Percentiles rank a stretch among this genome's conserved stretches.
Evolutionary conservation across 2,797 vertebrate species (phyloP).

Genomic region (Sorex maritimensis): DNA sequence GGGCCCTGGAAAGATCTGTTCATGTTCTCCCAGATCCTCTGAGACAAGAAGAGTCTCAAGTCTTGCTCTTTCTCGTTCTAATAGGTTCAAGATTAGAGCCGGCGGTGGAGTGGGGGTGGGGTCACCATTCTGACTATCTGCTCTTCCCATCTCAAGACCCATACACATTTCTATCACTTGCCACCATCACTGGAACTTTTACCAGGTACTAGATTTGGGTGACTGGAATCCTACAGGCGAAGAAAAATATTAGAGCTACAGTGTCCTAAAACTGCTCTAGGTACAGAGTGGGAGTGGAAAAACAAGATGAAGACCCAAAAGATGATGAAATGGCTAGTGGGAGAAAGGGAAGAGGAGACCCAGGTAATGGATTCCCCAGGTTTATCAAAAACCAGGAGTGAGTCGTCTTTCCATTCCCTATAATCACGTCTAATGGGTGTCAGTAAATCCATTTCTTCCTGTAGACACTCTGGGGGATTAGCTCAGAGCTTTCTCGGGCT

Average conservation of each 20-base stretch:
- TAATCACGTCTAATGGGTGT: neutral
- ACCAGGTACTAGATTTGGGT: constrained; percentile 29
- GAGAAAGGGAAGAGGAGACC: neutral
- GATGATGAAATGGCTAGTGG: neutral
- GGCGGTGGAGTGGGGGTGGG: neutral
- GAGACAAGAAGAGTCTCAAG: neutral
- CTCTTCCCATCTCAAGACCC: neutral
- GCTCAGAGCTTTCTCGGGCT: neutral
- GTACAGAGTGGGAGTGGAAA: neutral
- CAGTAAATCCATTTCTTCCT: too few species aligned
- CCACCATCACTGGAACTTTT: neutral
- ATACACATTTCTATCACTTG: neutral
- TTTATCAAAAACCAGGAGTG: neutral
- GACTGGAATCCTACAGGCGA: constrained; percentile 3
- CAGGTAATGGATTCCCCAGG: neutral
- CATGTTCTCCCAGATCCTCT: constrained; percentile 18
- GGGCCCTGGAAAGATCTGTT: neutral
- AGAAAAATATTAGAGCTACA: neutral
- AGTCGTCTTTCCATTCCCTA: neutral
- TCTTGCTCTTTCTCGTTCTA: neutral
- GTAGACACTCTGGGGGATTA: too few species aligned
- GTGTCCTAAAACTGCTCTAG: neutral
- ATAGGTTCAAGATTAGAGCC: neutral
- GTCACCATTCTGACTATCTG: neutral
- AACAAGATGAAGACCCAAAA: constrained; percentile 7